Percentiles rank a stretch among this genome's conserved stretches.
Evolutionary conservation across 2,888 invertebrate species (phyloP).

Genomic region (Cataglyphis altisquamis): DNA sequence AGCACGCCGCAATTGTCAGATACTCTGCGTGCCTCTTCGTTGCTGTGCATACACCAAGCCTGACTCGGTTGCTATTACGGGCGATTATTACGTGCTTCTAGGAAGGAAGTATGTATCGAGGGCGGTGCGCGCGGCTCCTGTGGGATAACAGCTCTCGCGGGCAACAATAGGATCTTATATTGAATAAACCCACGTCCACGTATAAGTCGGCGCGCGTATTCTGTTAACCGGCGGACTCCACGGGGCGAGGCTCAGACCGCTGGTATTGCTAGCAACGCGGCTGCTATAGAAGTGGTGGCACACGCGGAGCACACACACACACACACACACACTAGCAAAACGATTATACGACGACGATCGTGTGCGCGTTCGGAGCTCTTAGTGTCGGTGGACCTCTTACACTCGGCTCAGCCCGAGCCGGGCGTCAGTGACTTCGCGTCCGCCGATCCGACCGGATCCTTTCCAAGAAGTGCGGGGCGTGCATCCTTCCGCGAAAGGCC

Average conservation of each 20-base stretch:
- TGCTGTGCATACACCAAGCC: constrained; percentile 41
- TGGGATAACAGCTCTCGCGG: constrained; percentile 68
- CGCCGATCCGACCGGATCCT: constrained; percentile 84
- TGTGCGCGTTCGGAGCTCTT: constrained; percentile 75
- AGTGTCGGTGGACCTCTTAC: constrained; percentile 81
- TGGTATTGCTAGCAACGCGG: constrained; percentile 57
- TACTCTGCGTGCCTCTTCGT: constrained; percentile 29
- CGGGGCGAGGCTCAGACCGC: constrained; percentile 64
- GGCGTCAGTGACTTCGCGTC: constrained; percentile 86
- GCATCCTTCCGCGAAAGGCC: background rate
- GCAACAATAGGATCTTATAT: constrained; percentile 76
- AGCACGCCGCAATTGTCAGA: constrained; percentile 51
- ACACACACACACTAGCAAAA: constrained; percentile 68
- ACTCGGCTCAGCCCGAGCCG: constrained; percentile 82
- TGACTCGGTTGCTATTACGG: constrained; percentile 57
- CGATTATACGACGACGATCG: constrained; percentile 31
- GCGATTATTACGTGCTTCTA: constrained; percentile 67
- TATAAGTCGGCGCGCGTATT: constrained; percentile 67
- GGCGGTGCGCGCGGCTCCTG: constrained; percentile 75
- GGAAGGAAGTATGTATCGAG: constrained; percentile 70
- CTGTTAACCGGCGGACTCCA: constrained; percentile 68
- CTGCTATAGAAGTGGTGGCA: constrained; percentile 59
- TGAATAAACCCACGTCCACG: constrained; percentile 74
- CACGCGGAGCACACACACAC: constrained; percentile 64
- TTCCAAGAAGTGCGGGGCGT: constrained; percentile 51